These are phyloP conservation scores for Amyelois transitella DNA, from an alignment of 1,140 invertebrate species.

Conservation along the genomic window DNA sequence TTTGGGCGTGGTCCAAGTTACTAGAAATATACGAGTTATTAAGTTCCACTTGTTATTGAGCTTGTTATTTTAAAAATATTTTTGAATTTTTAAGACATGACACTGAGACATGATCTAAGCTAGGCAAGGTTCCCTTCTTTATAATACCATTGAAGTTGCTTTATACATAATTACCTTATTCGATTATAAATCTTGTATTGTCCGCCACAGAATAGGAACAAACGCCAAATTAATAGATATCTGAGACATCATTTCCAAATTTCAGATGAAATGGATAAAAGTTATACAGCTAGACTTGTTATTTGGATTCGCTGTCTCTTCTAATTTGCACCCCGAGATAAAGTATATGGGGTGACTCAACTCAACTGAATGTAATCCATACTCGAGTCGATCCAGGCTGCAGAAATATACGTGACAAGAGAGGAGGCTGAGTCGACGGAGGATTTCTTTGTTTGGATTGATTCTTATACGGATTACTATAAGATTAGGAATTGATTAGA, in stretches of 20 bases:
- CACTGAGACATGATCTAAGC: too few relatives aligned
- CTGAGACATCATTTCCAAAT: too few relatives aligned
- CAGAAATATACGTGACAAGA: constrained; percentile 45
- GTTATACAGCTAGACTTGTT: too few relatives aligned
- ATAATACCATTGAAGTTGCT: too few relatives aligned
- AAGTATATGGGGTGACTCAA: constrained; percentile 28
- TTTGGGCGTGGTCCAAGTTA: constrained; percentile 14
- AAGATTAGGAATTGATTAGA: neutral
- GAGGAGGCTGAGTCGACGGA: constrained; percentile 21
- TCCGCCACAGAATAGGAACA: too few relatives aligned
- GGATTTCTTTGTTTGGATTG: constrained; percentile 45
- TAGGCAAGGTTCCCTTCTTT: too few relatives aligned
- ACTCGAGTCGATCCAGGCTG: constrained; percentile 55
- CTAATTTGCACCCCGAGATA: constrained; percentile 10
- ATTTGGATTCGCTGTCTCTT: constrained; percentile 20
- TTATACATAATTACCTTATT: too few relatives aligned
- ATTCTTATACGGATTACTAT: constrained; percentile 6
- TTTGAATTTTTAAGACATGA: too few relatives aligned
- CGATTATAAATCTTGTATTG: too few relatives aligned
- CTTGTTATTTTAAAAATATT: too few relatives aligned
- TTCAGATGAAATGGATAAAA: neutral
- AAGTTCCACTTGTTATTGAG: too few relatives aligned
- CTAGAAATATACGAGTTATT: neutral
- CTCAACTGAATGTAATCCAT: constrained; percentile 51
- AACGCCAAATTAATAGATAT: too few relatives aligned